Evolutionary conservation across 2,113 vertebrate species (phyloP).

Genomic region (Ictalurus punctatus): DNA sequence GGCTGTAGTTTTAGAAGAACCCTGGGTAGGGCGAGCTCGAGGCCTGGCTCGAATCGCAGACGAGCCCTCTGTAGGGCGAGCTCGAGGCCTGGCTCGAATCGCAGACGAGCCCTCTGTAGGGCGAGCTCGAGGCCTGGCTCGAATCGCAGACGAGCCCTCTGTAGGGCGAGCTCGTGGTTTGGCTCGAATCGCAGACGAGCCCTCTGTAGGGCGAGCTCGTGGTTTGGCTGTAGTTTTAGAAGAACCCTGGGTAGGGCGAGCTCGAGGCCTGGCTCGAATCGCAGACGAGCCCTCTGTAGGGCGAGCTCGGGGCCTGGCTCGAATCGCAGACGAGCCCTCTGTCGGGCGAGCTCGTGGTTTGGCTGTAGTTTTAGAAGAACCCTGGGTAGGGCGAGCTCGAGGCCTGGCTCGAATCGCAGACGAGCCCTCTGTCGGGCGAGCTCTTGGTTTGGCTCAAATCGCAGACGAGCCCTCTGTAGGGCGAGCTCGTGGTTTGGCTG

Average conservation of each 20-base stretch:
- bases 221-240: neutral
- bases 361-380: neutral
- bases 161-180: conserved; percentile 55
- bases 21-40: conserved; percentile 10
- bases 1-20: conserved; percentile 40
- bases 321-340: conserved; percentile 4
- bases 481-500: conserved; percentile 48
- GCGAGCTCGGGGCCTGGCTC: conserved; percentile 19
- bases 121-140: conserved; percentile 14
- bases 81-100: conserved; percentile 39
- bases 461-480: conserved; percentile 24
- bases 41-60: neutral
- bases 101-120: conserved; percentile 1
- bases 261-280: conserved; percentile 40
- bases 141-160: neutral
- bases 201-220: conserved; percentile 15
- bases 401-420: no score
- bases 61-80: conserved; percentile 40
- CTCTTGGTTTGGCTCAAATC: neutral
- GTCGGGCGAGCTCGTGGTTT: conserved; percentile 11
- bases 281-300: neutral
- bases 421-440: conserved; percentile 2
- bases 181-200: neutral
- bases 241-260: conserved; percentile 41
- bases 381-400: neutral